Evolutionary conservation across 1,140 invertebrate species (phyloP), one percentile per base, ranked within the genome.

Genomic region (Megalonaias nervosa): DNA sequence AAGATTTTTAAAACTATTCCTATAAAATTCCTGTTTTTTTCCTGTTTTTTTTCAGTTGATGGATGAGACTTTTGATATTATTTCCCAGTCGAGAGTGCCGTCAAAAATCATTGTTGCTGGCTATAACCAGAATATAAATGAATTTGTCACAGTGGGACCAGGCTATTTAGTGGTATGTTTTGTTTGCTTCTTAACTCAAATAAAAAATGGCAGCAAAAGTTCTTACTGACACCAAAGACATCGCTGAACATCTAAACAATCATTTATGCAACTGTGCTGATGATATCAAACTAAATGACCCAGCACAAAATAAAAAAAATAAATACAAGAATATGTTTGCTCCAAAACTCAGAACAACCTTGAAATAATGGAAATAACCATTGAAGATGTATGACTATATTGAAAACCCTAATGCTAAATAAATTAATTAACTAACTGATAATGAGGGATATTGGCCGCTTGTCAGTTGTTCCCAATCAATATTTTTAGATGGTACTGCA

Each of bases 51-150:
- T 86, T 59, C 79, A 90, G 89, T 74, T 90, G 71, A 85, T 89
- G 85, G 75, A 79, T 74, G 71, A 67, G 48, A 79, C 84, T 1
- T 88, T 90, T 83, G 86, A 88, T 66, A 85, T 90, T n/a, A 79
- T 82, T 55, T 89, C 89, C 11, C 84, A 87, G 67, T 82, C 86
- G 6, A 81, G 78, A 74, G 81, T 85, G 56, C 83, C 84, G 15
- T 81, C 80, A 38, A 78, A 76, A 2, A 86, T 90, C 16, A 71
- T 82, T 17, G 59, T 85, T 55, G 83, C 80, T 23, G 76, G 71
- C 16, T 89, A 89, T 72, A 90, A 90, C 76, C 72, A 85, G 64
- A 86, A 85, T 69, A 88, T 82, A 14, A 82, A 81, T 58, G 89
- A 90, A 73, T 82, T 89, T 26, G 77, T 90, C 58, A 87, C 86